phyloP scores from a whole-genome alignment of 2,113 vertebrate genomes.

The Erinaceus europaeus region DNA sequence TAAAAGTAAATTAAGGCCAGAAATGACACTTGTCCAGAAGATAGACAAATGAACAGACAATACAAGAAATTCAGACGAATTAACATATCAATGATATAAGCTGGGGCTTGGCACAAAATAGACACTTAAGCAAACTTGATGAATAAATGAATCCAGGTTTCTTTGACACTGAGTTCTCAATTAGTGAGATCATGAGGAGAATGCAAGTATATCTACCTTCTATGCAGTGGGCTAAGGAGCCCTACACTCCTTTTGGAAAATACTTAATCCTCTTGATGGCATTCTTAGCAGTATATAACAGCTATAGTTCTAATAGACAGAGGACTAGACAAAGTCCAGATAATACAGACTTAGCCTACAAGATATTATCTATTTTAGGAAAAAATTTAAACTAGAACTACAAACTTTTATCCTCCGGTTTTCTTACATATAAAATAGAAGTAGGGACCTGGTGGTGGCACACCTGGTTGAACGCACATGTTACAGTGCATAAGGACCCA shows the following conservation, averaged over 20 bases:
- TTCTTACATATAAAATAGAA: not conserved
- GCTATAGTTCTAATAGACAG: not conserved
- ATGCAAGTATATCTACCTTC: not conserved
- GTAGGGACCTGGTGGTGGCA: too few species aligned
- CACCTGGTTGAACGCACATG: too few species aligned
- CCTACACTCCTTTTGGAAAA: too few species aligned
- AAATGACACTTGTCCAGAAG: not conserved
- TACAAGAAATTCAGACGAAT: not conserved
- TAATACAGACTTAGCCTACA: not conserved
- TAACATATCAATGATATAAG: not conserved
- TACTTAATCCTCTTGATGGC: not conserved
- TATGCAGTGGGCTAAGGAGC: too few species aligned
- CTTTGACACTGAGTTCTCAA: not conserved
- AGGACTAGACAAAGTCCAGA: not conserved
- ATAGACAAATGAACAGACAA: not conserved
- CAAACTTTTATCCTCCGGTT: not conserved
- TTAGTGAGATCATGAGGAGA: not conserved
- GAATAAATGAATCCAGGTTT: not conserved
- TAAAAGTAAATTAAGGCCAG: not conserved
- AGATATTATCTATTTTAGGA: not conserved
- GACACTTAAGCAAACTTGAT: not conserved
- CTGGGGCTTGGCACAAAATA: not conserved
- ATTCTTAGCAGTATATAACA: not conserved
- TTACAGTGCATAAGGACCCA: too few species aligned
- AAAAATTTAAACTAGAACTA: not conserved